phyloP scores from a whole-genome alignment of 2,113 vertebrate species.

The Seriola rivoliana region DNA sequence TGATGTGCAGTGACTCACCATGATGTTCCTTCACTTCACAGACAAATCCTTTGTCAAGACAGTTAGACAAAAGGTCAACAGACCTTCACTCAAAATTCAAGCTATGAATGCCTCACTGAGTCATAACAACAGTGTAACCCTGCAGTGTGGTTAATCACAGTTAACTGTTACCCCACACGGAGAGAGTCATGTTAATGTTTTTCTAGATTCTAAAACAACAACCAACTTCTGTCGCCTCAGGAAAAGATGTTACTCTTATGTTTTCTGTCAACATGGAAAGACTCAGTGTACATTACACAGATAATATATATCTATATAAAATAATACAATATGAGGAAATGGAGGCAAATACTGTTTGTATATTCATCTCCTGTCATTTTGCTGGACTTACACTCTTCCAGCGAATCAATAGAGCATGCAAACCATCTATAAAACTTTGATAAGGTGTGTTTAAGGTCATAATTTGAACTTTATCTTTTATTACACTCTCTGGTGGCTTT shows the following conservation, averaged over 20 bases:
- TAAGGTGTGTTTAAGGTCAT: slow-evolving; percentile 49
- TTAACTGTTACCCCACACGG: slow-evolving; percentile 60
- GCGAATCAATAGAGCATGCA: slow-evolving; percentile 55
- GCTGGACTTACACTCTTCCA: background rate
- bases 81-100: background rate
- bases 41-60: background rate
- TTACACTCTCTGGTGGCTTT: slow-evolving; percentile 3
- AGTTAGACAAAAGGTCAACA: background rate
- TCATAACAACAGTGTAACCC: slow-evolving; percentile 13
- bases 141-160: slow-evolving; percentile 25
- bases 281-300: too few relatives aligned
- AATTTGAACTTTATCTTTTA: slow-evolving; percentile 65
- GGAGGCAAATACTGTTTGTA: background rate
- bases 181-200: slow-evolving; percentile 72
- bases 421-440: slow-evolving; percentile 57
- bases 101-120: slow-evolving; percentile 32
- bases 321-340: background rate
- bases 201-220: slow-evolving; percentile 42
- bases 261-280: background rate
- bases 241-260: background rate
- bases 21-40: background rate
- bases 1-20: too few relatives aligned
- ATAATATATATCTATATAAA: background rate
- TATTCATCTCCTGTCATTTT: background rate
- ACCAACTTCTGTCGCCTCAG: background rate